Evolutionary conservation across 1,140 invertebrate species (phyloP).

Genomic region (Drosophila arizonae): DNA sequence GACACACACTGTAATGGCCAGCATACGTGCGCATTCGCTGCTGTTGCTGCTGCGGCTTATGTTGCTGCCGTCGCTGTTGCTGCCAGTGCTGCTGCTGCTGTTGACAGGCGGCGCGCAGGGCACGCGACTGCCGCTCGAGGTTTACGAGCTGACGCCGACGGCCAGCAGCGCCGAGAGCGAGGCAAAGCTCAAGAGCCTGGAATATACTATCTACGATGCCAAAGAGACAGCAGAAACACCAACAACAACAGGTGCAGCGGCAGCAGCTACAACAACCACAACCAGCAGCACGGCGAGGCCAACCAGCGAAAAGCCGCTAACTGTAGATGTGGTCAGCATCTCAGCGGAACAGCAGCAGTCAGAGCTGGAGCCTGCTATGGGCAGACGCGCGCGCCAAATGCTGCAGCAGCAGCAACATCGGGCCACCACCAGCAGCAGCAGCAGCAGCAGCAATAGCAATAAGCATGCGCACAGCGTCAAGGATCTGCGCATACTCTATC

Average conservation of each 20-base stretch:
- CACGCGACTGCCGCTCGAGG: slow-evolving; percentile 78
- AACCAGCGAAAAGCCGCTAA: slow-evolving; percentile 40
- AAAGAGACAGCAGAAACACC: slow-evolving; percentile 51
- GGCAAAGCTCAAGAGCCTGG: slow-evolving; percentile 72
- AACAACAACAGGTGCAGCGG: slow-evolving; percentile 39
- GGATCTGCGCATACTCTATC: slow-evolving; percentile 76
- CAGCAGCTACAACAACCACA: slow-evolving; percentile 25
- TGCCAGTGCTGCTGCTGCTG: slow-evolving; percentile 55
- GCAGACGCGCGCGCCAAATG: slow-evolving; percentile 69
- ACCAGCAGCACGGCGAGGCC: slow-evolving; percentile 29
- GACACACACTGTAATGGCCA: slow-evolving; percentile 31
- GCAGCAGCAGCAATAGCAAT: slow-evolving; percentile 45
- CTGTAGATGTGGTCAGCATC: slow-evolving; percentile 65
- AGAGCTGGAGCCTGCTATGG: slow-evolving; percentile 30
- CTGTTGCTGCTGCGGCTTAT: slow-evolving; percentile 25
- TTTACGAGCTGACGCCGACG: slow-evolving; percentile 75
- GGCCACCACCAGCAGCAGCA: slow-evolving; percentile 30
- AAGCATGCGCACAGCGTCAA: slow-evolving; percentile 51
- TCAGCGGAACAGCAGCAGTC: slow-evolving; percentile 33
- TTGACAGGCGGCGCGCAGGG: slow-evolving; percentile 39
- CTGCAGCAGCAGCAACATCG: slow-evolving; percentile 57
- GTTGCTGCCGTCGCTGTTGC: slow-evolving; percentile 48
- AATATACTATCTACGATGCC: slow-evolving; percentile 73
- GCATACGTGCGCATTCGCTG: slow-evolving; percentile 25
- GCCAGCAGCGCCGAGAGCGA: slow-evolving; percentile 38